Conservation (phyloP, 2,113 vertebrate genomes). For the Elephantulus edwardii region DNA sequence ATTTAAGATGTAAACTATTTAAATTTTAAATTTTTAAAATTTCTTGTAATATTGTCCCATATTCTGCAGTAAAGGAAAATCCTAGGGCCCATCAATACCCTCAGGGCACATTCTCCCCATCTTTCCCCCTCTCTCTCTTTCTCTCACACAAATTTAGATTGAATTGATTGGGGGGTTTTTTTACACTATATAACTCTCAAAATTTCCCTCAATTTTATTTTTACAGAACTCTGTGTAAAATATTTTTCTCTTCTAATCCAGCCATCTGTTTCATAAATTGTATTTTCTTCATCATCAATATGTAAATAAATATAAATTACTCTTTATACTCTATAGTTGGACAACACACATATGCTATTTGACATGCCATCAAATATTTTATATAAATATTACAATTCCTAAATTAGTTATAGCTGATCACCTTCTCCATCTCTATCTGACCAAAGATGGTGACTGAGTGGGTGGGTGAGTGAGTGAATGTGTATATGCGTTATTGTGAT, state of each 20-base stretch:
- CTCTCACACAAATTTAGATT: neutral
- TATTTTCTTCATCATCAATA: constrained; percentile 12
- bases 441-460: neutral
- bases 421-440: neutral
- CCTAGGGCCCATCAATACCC: neutral
- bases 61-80: neutral
- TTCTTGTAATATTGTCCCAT: constrained; percentile 21
- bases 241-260: constrained; percentile 40
- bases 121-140: neutral
- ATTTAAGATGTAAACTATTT: constrained; percentile 4
- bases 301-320: neutral
- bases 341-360: neutral
- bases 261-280: neutral
- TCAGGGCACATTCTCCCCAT: neutral
- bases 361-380: neutral
- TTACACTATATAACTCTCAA: neutral
- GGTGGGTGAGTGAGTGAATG: too few species aligned
- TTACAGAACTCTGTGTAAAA: neutral
- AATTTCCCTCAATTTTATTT: neutral
- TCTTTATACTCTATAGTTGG: neutral
- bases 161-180: neutral
- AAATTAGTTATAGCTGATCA: constrained; percentile 18
- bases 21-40: too few species aligned
- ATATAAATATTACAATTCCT: neutral
- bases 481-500: neutral